These are phyloP conservation scores for Drosophila repleta DNA, from an alignment of 1,140 invertebrate genomes.

Conservation along the genomic window DNA sequence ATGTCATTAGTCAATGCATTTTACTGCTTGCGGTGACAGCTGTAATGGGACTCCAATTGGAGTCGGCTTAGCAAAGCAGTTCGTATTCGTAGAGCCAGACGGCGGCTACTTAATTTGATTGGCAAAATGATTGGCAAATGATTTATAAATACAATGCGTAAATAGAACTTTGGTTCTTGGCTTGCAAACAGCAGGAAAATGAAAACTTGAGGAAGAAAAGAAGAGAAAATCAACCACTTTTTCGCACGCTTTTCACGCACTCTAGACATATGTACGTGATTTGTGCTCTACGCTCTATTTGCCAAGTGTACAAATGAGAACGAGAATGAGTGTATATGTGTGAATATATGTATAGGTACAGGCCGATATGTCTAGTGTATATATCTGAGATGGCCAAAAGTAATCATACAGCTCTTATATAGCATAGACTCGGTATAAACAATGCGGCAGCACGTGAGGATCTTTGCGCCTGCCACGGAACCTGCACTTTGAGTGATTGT, in stretches of 20 bases:
- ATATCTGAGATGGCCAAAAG: too few relatives aligned
- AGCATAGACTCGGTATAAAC: background rate
- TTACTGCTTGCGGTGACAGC: too few relatives aligned
- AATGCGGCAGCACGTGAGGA: slow-evolving; percentile 36
- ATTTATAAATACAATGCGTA: slow-evolving; percentile 24
- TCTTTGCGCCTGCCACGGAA: slow-evolving; percentile 12
- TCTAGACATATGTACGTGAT: background rate
- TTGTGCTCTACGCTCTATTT: slow-evolving; percentile 1
- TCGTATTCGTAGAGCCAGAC: background rate
- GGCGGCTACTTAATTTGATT: slow-evolving; percentile 18
- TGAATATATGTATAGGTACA: background rate
- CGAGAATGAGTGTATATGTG: background rate
- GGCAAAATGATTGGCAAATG: slow-evolving; percentile 3
- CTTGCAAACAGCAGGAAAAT: background rate
- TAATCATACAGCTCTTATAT: background rate
- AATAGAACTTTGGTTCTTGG: slow-evolving; percentile 1
- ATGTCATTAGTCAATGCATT: too few relatives aligned
- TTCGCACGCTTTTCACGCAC: slow-evolving; percentile 24
- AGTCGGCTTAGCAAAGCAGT: slow-evolving; percentile 15
- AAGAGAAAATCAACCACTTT: slow-evolving; percentile 1
- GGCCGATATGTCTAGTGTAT: background rate
- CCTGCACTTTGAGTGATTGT: slow-evolving; percentile 17
- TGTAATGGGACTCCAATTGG: too few relatives aligned
- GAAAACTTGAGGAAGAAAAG: background rate
- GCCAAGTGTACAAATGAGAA: background rate